Conservation (phyloP, 53 echinoderm and acorn worm species). For the Antedon mediterranea region DNA sequence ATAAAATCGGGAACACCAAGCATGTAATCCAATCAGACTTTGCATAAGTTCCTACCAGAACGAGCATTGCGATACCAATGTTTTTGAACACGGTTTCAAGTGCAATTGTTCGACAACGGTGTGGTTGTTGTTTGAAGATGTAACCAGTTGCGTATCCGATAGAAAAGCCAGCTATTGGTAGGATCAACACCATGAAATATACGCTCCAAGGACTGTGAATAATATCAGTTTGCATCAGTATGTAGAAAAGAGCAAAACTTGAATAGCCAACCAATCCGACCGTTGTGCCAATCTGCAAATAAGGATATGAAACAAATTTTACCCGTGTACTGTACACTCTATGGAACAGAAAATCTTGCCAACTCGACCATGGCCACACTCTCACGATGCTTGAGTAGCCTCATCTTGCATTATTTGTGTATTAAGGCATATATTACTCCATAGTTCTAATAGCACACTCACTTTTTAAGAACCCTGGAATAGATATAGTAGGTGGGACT, state of each 20-base stretch:
- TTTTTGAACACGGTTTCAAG: slow-evolving; percentile 6
- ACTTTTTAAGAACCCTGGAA: too few species aligned
- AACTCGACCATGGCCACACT: too few species aligned
- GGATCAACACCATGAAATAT: slow-evolving; percentile 17
- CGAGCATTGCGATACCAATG: not conserved
- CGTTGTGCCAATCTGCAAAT: slow-evolving; percentile 26
- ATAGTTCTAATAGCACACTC: too few species aligned
- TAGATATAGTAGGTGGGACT: too few species aligned
- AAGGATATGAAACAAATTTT: too few species aligned
- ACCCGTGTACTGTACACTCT: too few species aligned
- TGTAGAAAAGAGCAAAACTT: slow-evolving; percentile 18
- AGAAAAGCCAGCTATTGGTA: slow-evolving; percentile 13
- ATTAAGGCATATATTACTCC: too few species aligned
- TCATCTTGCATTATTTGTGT: too few species aligned
- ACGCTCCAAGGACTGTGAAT: slow-evolving; percentile 21
- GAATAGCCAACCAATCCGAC: slow-evolving; percentile 24
- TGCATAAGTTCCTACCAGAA: not conserved
- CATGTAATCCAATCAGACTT: not conserved
- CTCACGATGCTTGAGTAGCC: too few species aligned
- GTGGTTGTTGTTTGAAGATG: slow-evolving; percentile 26
- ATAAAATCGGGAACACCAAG: not conserved
- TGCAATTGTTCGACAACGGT: slow-evolving; percentile 25
- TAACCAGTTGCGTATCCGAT: slow-evolving; percentile 9
- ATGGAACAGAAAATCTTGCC: too few species aligned
- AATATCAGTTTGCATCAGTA: slow-evolving; percentile 24